Base-by-base conservation (phyloP, 2,888 invertebrate genomes). In the Petrolisthes manimaculis region DNA sequence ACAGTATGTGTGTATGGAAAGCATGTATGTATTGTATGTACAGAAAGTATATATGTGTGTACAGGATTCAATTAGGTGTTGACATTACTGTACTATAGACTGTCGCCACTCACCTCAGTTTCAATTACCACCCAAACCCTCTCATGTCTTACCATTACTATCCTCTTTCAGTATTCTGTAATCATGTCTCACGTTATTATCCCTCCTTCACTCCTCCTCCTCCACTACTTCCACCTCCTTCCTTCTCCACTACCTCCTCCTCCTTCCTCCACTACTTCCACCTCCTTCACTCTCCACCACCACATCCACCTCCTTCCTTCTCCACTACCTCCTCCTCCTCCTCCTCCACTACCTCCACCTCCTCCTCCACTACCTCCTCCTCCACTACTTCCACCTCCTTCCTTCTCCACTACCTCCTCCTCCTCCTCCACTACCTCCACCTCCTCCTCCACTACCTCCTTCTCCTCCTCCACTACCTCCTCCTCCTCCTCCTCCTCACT, bases 401-500 rank as follows among this genome's bases (percentile, higher is more conserved):
- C 61, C 54, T 55, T 79, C 79, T 79, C 79, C 54, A 53, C 4
- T 55, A 54, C 79, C 54, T 55, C 4, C 79, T 55, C 79, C 54
- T 55, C 54, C 79, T 79, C 79, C 54, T 3, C 54, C 55, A 54
- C 55, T 79, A 3, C 21, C 51, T 54, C 71, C 8, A n/a, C 54
- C 54, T 83, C 83, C 53, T 71, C 54, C 83, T 69, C 83, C 69
- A 67, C 69, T 71, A 37, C 83, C 37, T 71, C 69, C 83, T 83
- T 51, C 37, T 71, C 69, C 83, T 69, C 69, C n/a, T 71, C 37
- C 83, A 51, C 51, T 69, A 67, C 69, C 69, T 69, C 69, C n/a
- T 37, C 37, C 83, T 69, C n/a, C 69, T 75, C 75, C 75, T 75
- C 3, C 37, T 75, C 75, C 54, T 81, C 14, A 24, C 51, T 78